Evolutionary conservation across 2,797 vertebrate species (phyloP), one percentile per base, ranked within the genome.

Genomic region (Pantherophis vulpinus): DNA sequence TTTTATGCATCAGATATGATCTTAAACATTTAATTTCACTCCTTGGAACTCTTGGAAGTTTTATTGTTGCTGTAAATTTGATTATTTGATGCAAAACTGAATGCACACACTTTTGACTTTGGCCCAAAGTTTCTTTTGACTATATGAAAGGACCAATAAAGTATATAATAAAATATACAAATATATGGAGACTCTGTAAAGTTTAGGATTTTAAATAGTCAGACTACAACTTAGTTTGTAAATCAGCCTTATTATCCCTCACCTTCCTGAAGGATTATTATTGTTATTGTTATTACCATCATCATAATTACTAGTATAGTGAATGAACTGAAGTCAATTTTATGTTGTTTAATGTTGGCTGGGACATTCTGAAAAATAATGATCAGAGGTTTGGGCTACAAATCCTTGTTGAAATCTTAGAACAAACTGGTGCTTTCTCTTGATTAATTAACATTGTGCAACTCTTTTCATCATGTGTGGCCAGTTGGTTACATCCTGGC

Each of bases 401-500:
- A 25, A 83, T 47, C 1, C 42, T 83, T 83, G 74, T 83, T 83
- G 10, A 83, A 83, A 83, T 20, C 54, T 87, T 56, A n/a, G 51
- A 87, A 7, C 3, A n/a, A 25, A 27, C 63, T 92, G 23, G 89
- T 55, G 37, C 3, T 61, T 56, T 90, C 3, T 55, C 83, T 32
- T 51, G 10, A 5, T 86, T 42, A 27, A 60, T 51, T 91, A 87
- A 70, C 79, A 60, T 86, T n/a, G 9, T 93, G 79, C 10, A 37
- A 63, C 51, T 90, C 23, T 92, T 91, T 42, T 42, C 88, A 4
- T 0, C 59, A 88, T 88, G 88, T 60, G 88, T 83, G 63, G 32
- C 60, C 66, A 88, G 29, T 86, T 90, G 83, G 74, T 86, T 83
- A 93, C 83, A 47, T 88, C 54, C 83, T 94, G 83, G 90, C 83